Conservation (phyloP, 2,797 vertebrate genomes). For the Lagorchestes hirsutus region DNA sequence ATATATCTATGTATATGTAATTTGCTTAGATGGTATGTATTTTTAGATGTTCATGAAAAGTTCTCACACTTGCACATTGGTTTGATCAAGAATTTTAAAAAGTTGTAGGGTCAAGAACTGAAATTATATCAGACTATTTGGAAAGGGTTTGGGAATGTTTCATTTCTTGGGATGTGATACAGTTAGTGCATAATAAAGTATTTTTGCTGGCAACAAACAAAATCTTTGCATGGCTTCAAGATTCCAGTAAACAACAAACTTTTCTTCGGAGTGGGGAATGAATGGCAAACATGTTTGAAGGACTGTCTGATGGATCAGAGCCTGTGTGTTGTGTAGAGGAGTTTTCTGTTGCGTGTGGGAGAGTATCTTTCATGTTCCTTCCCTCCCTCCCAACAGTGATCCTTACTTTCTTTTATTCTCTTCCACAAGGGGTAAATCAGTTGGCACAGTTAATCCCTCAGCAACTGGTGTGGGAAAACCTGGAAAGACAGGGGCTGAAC, state of each 20-base stretch:
- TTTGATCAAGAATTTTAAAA: conserved; percentile 19
- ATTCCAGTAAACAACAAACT: conserved; percentile 35
- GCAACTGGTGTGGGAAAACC: conserved; percentile 46
- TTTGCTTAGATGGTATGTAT: neutral
- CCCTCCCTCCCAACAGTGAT: neutral
- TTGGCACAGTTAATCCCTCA: conserved; percentile 29
- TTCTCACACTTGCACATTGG: neutral
- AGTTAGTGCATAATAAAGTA: conserved; percentile 24
- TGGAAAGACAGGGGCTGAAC: conserved; percentile 9
- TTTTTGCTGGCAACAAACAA: conserved; percentile 45
- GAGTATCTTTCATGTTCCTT: neutral
- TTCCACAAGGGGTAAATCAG: conserved; percentile 8
- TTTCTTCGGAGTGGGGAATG: neutral
- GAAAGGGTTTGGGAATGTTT: conserved; percentile 52
- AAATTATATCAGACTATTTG: conserved; percentile 63
- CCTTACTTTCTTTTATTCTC: conserved; percentile 28
- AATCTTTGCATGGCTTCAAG: neutral
- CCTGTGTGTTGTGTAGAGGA: neutral
- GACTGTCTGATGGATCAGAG: conserved; percentile 27
- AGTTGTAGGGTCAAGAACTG: conserved; percentile 31
- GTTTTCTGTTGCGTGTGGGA: neutral
- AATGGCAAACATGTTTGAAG: neutral
- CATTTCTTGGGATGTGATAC: conserved; percentile 58
- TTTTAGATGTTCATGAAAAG: neutral
- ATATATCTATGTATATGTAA: neutral